Evolutionary conservation across 2,797 vertebrate genomes (phyloP).

Genomic region (Malurus splendens): DNA sequence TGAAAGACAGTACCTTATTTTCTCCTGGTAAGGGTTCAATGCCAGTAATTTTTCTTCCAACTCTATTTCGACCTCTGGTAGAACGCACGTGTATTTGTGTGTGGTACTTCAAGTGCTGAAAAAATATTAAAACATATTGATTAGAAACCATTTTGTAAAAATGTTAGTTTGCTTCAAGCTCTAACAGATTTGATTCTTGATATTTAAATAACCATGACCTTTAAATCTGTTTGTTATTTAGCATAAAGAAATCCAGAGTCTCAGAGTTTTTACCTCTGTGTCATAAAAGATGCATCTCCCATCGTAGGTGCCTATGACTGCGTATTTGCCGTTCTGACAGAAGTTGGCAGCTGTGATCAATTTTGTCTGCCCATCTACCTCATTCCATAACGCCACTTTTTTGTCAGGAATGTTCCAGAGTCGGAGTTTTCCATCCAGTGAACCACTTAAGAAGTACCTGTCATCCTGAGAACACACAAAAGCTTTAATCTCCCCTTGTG

Average conservation of each 20-base stretch:
- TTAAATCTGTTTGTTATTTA: neutral
- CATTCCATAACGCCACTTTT: conserved; percentile 98
- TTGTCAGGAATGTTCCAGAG: conserved; percentile 99
- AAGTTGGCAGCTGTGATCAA: conserved; percentile 98
- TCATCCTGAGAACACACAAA: conserved; percentile 81
- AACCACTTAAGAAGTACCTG: conserved; percentile 95
- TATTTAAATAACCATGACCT: neutral
- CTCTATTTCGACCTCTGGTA: conserved; percentile 94
- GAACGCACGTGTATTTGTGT: conserved; percentile 97
- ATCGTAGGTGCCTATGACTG: conserved; percentile 96
- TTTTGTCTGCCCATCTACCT: conserved; percentile 96
- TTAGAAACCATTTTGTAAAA: neutral
- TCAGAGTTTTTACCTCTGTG: conserved; percentile 82
- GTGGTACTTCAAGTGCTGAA: conserved; percentile 95
- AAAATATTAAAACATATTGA: neutral
- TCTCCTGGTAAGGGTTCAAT: conserved; percentile 97
- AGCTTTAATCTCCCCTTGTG: neutral
- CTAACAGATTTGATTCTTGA: neutral
- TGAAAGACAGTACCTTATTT: conserved; percentile 84
- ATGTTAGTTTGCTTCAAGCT: neutral
- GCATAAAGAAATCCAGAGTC: accelerated
- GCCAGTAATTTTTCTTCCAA: conserved; percentile 98
- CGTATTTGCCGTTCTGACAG: conserved; percentile 98
- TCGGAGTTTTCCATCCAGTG: conserved; percentile 92
- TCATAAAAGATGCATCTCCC: conserved; percentile 98